Base-by-base conservation (phyloP, 53 echinoderm and acorn worm genomes). In the Mesocentrotus franciscanus region DNA sequence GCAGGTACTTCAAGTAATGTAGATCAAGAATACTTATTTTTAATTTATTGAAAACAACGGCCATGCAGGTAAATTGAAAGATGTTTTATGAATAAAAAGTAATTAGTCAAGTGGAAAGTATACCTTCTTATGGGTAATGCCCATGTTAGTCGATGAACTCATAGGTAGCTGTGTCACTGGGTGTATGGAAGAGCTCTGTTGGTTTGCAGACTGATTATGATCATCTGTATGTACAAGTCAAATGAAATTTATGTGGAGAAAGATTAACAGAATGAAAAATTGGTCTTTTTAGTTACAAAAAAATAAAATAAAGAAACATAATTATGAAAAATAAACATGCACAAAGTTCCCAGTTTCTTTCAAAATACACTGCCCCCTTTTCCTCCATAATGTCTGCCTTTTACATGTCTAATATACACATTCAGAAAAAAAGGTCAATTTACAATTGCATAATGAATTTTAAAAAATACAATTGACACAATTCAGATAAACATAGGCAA, bases 41-140 rank as follows among this genome's bases (percentile, higher is more conserved):
- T 49, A 4, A 49, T 49, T 4, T 49, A 49, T 49, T 49, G 49
- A 68, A 8, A 68, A 24, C 68, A 24, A 22, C 24, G 68, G 24
- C 74, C 32, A 74, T 74, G 74, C 74, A 74, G 30, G 32, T 74
- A 74, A 3, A 74, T 74, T 30, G 8, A 68, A 68, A 68, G 68
- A 68, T 22, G 24, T 68, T 9, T 26, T 24, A 68, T 7, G 24
- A 68, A 26, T 68, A 68, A 68, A 8, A 26, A 68, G 24, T 61
- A 18, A 68, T 24, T 68, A 68, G 26, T 68, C 2, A 68, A 24
- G 13, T 76, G 76, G 29, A 13, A 76, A 30, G 42, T 5, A 35
- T 87, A 87, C 87, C 87, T 87, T 87, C 18, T 56, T 87, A 58
- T 56, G 87, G 14, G 58, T 35, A 87, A 24, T 87, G 56, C 14